Evolutionary conservation across 2,113 vertebrate genomes (phyloP).

Genomic region (Casuarius casuarius): DNA sequence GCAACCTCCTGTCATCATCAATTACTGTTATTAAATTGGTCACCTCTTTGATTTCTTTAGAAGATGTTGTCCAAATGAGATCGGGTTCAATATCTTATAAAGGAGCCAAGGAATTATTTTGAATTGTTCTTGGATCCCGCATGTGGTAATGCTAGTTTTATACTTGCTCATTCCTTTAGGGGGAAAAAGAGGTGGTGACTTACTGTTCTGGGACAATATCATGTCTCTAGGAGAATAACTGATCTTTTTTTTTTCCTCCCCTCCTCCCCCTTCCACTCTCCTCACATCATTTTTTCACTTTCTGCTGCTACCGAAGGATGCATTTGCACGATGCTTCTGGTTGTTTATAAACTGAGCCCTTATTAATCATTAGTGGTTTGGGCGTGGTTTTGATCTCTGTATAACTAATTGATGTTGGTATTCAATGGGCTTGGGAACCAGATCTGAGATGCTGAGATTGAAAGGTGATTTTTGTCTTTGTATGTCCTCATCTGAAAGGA

Average conservation of each 20-base stretch:
- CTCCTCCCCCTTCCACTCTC: background rate
- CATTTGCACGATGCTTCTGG: slow-evolving; percentile 40
- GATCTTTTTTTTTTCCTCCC: background rate
- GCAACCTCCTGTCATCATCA: background rate
- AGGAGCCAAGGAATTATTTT: slow-evolving; percentile 44
- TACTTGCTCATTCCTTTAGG: background rate
- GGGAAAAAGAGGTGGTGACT: slow-evolving; percentile 20
- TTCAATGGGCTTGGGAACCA: slow-evolving; percentile 31
- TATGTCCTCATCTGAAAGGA: slow-evolving; percentile 2
- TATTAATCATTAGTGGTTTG: slow-evolving; percentile 34
- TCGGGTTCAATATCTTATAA: slow-evolving; percentile 24
- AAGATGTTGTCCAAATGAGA: slow-evolving; percentile 39
- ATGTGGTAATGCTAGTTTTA: slow-evolving; percentile 49
- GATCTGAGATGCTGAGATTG: background rate
- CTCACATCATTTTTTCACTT: background rate
- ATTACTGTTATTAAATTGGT: slow-evolving; percentile 12
- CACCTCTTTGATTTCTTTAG: slow-evolving; percentile 53
- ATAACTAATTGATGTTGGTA: slow-evolving; percentile 18
- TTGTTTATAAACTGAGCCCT: slow-evolving; percentile 53
- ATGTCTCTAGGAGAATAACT: slow-evolving; percentile 21
- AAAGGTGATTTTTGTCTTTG: slow-evolving; percentile 45
- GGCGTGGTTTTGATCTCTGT: slow-evolving; percentile 47
- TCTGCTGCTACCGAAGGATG: slow-evolving; percentile 55
- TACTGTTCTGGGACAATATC: background rate
- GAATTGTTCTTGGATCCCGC: background rate